Percentiles rank a stretch among this genome's conserved stretches.
These are phyloP conservation scores for Bellardia bayeri DNA, from an alignment of 2,888 invertebrate genomes.

Conservation along the genomic window DNA sequence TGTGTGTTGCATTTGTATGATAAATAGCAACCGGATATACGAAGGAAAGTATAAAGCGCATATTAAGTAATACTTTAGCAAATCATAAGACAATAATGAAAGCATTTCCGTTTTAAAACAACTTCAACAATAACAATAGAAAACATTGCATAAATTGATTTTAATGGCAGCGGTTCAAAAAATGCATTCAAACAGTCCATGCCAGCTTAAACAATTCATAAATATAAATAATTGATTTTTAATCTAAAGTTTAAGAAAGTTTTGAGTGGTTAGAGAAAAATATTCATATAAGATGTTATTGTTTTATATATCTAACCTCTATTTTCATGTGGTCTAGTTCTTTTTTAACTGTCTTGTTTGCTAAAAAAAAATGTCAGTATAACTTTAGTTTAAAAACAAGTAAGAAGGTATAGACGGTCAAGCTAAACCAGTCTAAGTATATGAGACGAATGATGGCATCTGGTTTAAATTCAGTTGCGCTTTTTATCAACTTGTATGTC, in stretches of 20 bases:
- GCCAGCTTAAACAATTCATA: not conserved
- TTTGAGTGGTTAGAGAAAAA: too few species aligned
- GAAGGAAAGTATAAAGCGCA: conserved; percentile 72
- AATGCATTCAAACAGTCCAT: not conserved
- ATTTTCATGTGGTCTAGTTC: too few species aligned
- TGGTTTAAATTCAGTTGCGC: too few species aligned
- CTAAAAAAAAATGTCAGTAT: too few species aligned
- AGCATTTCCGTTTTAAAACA: conserved; percentile 68
- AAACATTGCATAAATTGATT: conserved; percentile 50
- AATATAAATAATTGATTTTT: conserved; percentile 24
- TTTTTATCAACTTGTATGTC: too few species aligned
- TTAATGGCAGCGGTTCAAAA: conserved; percentile 18
- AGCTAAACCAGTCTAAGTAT: too few species aligned
- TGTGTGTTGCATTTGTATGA: conserved; percentile 58
- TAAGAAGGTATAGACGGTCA: too few species aligned
- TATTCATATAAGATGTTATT: too few species aligned
- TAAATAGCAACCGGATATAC: conserved; percentile 72
- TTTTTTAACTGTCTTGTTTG: too few species aligned
- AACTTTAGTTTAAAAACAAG: too few species aligned
- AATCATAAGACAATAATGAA: conserved; percentile 72
- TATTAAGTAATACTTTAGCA: conserved; percentile 72
- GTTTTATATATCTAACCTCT: too few species aligned
- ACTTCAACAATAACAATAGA: not conserved
- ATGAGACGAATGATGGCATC: too few species aligned
- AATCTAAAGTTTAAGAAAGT: not conserved